A percentile compares a stretch with the other conserved stretches of the same genome.
Conservation (phyloP, 2,888 invertebrate species). For the Drosophila melanosoma region DNA sequence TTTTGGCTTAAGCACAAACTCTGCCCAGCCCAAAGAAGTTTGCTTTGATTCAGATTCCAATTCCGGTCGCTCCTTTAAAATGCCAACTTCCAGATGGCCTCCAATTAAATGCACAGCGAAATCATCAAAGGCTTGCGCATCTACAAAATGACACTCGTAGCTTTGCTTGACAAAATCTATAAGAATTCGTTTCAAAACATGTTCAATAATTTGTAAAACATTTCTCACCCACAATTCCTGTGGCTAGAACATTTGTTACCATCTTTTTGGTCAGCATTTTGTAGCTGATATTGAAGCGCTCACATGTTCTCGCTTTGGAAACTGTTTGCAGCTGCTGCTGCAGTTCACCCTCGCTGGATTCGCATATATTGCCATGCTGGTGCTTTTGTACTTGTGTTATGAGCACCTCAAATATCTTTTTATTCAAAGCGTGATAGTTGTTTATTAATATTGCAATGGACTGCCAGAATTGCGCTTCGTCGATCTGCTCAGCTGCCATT, state of each 20-base stretch:
- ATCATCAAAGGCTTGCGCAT: constrained; percentile 55
- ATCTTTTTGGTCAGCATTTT: constrained; percentile 78
- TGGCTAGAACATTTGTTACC: constrained; percentile 55
- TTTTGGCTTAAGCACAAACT: constrained; percentile 86
- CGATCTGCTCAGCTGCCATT: constrained; percentile 39
- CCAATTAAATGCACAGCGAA: constrained; percentile 59
- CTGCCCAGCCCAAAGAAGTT: constrained; percentile 66
- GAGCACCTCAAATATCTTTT: constrained; percentile 87
- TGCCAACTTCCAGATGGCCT: constrained; percentile 39
- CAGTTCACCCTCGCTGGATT: constrained; percentile 46
- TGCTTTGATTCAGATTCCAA: constrained; percentile 9
- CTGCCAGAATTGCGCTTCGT: constrained; percentile 87
- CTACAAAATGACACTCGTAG: constrained; percentile 72
- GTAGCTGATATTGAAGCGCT: constrained; percentile 66
- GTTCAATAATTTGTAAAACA: not conserved
- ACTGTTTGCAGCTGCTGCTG: constrained; percentile 19
- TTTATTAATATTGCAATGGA: constrained; percentile 87
- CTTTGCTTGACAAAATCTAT: constrained; percentile 69
- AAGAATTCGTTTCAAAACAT: not conserved
- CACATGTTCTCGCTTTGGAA: constrained; percentile 21
- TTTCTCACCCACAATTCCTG: constrained; percentile 72
- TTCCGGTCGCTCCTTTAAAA: constrained; percentile 21
- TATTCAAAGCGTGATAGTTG: constrained; percentile 90
- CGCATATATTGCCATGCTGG: constrained; percentile 51
- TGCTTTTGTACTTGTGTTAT: constrained; percentile 58